Conservation (phyloP, 2,797 vertebrate species). For the Poeciliopsis paucimaculata region DNA sequence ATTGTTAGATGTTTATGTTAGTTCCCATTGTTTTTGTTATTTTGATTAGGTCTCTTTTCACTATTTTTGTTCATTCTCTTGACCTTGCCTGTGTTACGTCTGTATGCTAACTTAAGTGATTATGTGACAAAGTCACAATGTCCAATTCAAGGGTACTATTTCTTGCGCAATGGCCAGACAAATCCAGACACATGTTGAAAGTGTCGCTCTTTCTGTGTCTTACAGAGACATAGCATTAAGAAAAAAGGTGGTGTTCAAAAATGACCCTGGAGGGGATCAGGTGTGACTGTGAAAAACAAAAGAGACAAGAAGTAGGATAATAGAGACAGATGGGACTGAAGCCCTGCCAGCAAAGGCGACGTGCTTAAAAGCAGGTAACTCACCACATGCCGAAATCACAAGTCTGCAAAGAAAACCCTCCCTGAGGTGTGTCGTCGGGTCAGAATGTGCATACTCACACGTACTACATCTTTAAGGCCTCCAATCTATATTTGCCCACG, state of each 20-base stretch:
- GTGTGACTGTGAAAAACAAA: conserved; percentile 5
- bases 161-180: not conserved
- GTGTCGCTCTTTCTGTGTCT: conserved; percentile 6
- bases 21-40: not conserved
- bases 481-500: conserved; percentile 73
- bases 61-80: conserved; percentile 5
- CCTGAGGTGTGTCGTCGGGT: conserved; percentile 45
- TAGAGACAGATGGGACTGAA: conserved; percentile 32
- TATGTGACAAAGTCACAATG: conserved; percentile 19
- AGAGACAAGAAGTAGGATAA: conserved; percentile 23
- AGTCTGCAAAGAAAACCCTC: conserved; percentile 50
- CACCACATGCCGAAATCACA: conserved; percentile 34
- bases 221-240: not conserved
- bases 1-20: not conserved
- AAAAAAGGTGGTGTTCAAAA: not conserved
- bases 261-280: conserved; percentile 6
- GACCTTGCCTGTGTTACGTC: conserved; percentile 26
- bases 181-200: not conserved
- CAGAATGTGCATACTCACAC: conserved; percentile 71
- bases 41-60: not conserved
- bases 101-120: conserved; percentile 10
- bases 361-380: conserved; percentile 70
- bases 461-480: conserved; percentile 64
- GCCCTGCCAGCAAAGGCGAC: conserved; percentile 45
- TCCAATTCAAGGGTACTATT: conserved; percentile 4